Percentiles rank a stretch among this genome's conserved stretches.
phyloP scores from a whole-genome alignment of 2,888 invertebrate genomes.

The Neoitamus cyanurus region DNA sequence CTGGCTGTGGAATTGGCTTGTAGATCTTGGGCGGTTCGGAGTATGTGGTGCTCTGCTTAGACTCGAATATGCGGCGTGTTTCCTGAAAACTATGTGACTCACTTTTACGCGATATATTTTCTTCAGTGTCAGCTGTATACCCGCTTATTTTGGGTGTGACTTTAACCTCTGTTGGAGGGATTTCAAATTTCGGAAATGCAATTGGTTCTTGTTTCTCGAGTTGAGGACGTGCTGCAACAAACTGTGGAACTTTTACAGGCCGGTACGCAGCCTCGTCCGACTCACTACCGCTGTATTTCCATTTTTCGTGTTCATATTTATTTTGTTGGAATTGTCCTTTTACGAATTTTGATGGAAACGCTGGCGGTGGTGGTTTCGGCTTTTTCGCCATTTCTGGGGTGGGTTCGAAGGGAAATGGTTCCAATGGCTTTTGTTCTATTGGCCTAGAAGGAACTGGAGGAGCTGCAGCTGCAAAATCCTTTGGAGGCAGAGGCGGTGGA shows the following conservation, averaged over 20 bases:
- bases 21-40: conserved; percentile 47
- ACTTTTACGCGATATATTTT: conserved; percentile 67
- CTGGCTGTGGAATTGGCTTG: conserved; percentile 55
- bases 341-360: conserved; percentile 71
- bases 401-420: conserved; percentile 67
- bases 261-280: conserved; percentile 72
- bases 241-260: conserved; percentile 69
- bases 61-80: conserved; percentile 59
- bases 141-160: conserved; percentile 67
- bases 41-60: conserved; percentile 44
- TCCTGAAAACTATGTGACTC: conserved; percentile 57
- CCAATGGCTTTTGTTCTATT: conserved; percentile 59
- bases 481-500: conserved; percentile 65
- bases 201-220: conserved; percentile 70
- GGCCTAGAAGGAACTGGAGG: conserved; percentile 64
- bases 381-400: conserved; percentile 61
- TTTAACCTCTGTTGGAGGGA: conserved; percentile 59
- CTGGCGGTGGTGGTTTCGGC: conserved; percentile 69
- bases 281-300: conserved; percentile 74
- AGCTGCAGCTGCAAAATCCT: conserved; percentile 64
- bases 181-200: conserved; percentile 67
- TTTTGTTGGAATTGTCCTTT: conserved; percentile 72
- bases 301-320: conserved; percentile 78
- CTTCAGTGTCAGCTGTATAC: conserved; percentile 79
- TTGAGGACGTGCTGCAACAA: conserved; percentile 65